These are phyloP conservation scores for Lasiurus cinereus DNA, from an alignment of 2,113 vertebrate genomes.

Conservation along the genomic window DNA sequence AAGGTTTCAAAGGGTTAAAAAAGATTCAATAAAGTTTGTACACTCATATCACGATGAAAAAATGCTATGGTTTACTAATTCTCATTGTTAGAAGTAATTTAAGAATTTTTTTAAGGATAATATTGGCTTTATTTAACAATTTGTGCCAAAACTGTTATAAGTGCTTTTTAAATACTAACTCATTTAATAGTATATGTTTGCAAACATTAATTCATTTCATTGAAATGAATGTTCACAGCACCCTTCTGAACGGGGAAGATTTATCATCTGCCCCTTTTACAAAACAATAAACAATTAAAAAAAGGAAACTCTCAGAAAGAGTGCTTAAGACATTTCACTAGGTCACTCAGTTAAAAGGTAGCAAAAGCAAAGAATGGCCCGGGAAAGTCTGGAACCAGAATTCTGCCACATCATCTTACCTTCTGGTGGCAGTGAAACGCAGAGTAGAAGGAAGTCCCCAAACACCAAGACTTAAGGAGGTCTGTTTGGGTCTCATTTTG, in stretches of 20 bases:
- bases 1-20: background rate
- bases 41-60: background rate
- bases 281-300: background rate
- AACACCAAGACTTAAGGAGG: background rate
- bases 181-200: background rate
- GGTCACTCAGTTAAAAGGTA: background rate
- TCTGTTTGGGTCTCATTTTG: background rate
- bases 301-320: background rate
- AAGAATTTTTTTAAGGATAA: background rate
- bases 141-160: background rate
- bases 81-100: background rate
- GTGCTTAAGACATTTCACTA: background rate
- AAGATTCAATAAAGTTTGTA: background rate
- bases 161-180: background rate
- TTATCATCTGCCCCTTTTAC: background rate
- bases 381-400: background rate
- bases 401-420: fast-evolving
- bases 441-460: background rate
- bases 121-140: background rate
- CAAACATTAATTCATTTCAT: background rate
- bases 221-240: background rate
- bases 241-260: background rate
- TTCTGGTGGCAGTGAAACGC: background rate
- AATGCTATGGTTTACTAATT: background rate
- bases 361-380: background rate